Evolutionary conservation across 2,797 vertebrate genomes (phyloP).

Genomic region (Coracias cyanogaster): DNA sequence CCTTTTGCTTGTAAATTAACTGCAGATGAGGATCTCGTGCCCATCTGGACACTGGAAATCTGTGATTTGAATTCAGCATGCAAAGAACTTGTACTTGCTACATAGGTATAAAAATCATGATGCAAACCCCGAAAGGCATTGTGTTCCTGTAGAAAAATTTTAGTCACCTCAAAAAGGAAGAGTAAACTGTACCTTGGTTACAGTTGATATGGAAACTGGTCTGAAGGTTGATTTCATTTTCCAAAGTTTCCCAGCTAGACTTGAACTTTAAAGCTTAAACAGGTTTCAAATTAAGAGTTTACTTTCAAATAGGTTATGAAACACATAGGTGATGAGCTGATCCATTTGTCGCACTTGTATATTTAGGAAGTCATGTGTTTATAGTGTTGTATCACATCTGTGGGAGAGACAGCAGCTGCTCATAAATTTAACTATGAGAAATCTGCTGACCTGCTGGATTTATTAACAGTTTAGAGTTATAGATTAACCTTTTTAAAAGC

Average conservation of each 20-base stretch:
- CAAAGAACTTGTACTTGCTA: background rate
- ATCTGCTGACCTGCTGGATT: slow-evolving; percentile 14
- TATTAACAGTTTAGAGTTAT: background rate
- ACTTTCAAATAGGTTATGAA: background rate
- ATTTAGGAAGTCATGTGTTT: background rate
- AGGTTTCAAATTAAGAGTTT: background rate
- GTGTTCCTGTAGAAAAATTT: background rate
- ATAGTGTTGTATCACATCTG: background rate
- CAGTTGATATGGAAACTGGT: background rate
- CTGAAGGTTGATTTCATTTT: background rate
- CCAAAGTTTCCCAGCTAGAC: background rate
- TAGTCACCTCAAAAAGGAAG: background rate
- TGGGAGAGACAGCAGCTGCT: slow-evolving; percentile 6
- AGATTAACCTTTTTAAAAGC: background rate
- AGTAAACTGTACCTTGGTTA: background rate
- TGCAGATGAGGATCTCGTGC: background rate
- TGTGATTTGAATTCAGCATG: background rate
- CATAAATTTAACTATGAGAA: background rate
- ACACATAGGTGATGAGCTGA: background rate
- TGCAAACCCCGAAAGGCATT: background rate
- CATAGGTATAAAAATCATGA: background rate
- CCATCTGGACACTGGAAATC: background rate
- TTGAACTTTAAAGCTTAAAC: background rate
- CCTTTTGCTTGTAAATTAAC: background rate
- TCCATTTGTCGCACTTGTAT: background rate